Conservation (phyloP, 1,140 invertebrate genomes). For the Scaptodrosophila lebanonensis region DNA sequence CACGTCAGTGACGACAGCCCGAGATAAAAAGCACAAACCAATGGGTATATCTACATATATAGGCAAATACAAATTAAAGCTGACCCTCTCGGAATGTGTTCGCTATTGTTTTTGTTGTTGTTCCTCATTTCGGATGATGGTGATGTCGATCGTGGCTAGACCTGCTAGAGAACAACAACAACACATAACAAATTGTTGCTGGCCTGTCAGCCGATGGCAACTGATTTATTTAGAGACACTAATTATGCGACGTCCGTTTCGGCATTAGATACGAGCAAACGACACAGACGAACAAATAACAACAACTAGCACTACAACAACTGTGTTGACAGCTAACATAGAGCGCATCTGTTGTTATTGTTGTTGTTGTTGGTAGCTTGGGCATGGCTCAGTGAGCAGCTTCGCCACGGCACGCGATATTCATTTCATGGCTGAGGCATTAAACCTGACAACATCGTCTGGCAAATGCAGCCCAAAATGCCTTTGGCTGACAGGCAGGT, state of each 20-base stretch:
- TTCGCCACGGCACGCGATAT: conserved; percentile 55
- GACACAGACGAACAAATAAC: conserved; percentile 46
- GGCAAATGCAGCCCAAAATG: conserved; percentile 51
- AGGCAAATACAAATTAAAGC: conserved; percentile 53
- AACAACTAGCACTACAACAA: conserved; percentile 25
- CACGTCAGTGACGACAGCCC: conserved; percentile 56
- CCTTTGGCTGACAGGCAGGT: conserved; percentile 39
- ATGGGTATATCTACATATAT: no score
- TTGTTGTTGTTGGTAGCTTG: conserved; percentile 28
- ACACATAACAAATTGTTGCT: conserved; percentile 28
- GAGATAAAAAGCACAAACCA: conserved; percentile 49
- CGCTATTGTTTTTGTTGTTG: no score
- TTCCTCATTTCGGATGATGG: no score
- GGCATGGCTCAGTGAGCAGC: conserved; percentile 54
- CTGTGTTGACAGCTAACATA: conserved; percentile 61
- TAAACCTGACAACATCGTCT: no score
- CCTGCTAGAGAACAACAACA: no score
- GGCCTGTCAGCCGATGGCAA: conserved; percentile 25
- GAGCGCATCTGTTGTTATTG: conserved; percentile 49
- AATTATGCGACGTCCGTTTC: conserved; percentile 60
- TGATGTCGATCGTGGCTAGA: no score
- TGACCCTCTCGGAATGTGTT: conserved; percentile 26
- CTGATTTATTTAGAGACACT: conserved; percentile 69
- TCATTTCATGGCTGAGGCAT: conserved; percentile 35
- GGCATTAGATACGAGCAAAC: conserved; percentile 21